Base-by-base conservation (phyloP, 2,888 invertebrate species). In the Marasmarcha lunaedactyla region DNA sequence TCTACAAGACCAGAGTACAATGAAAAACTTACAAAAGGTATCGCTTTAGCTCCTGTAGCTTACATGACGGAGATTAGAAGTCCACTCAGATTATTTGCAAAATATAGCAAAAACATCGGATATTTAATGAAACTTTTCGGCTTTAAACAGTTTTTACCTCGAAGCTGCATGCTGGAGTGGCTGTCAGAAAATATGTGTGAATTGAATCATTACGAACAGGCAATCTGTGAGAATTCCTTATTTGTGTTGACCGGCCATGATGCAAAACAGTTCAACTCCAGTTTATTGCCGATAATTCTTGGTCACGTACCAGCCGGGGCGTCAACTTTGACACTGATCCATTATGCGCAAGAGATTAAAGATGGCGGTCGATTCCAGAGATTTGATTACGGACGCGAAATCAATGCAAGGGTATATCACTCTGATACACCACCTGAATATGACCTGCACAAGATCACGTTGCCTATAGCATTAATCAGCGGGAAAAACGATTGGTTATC, bases 171-270 rank as follows among this genome's bases (percentile, higher is more conserved):
- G 1, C 46, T 91, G 14, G 78, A 86, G 47, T 85, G 88, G 59
- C 55, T 92, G 30, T 85, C 88, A 1, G 86, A 87, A 57, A 79
- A 85, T 48, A 85, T 88, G 1, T 92, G 91, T 55, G 85, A 87
- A 45, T 63, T 85, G 26, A 74, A 85, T 45, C 71, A 83, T 37
- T 20, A 5, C 7, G 20, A 20, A 20, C 84, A 87, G 55, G 73
- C 73, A 39, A 81, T 93, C 38, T 95, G 94, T 60, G 88, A 89
- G 52, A 90, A 92, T 59, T 59, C 89, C 0, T 51, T 95, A 41
- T 93, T 93, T 59, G 67, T 90, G 9, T 54, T 94, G 1, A 88
- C 87, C 46, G 95, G 95, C 0, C 89, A 88, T 53, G 92, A 91
- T 63, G 73, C 81, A 38, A 71, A 71, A 12, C 88, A 92, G 59